Evolutionary conservation across 2,113 vertebrate species (phyloP).

Genomic region (Protobothrops mucrosquamatus): DNA sequence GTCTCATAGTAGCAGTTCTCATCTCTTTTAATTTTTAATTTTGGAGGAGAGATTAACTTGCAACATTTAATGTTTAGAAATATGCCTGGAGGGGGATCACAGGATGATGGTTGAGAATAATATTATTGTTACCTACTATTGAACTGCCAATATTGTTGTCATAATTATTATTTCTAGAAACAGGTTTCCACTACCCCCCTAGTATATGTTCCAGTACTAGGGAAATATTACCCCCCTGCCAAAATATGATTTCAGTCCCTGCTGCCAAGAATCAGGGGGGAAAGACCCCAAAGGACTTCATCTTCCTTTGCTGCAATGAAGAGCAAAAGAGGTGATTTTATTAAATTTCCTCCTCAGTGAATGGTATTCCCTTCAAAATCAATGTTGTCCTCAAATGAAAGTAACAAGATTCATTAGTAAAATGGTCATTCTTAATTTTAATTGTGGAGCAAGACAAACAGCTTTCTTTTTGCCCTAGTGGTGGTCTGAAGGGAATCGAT

Average conservation of each 20-base stretch:
- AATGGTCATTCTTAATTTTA: background rate
- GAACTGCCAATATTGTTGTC: background rate
- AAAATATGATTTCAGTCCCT: background rate
- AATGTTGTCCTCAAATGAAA: background rate
- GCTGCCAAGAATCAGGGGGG: background rate
- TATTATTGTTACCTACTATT: background rate
- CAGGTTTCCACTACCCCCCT: background rate
- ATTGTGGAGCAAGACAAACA: background rate
- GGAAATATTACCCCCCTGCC: background rate
- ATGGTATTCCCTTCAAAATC: background rate
- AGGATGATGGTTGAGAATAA: background rate
- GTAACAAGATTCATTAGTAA: background rate
- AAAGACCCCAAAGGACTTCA: background rate
- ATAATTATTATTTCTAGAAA: background rate
- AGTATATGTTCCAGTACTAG: background rate
- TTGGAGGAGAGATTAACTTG: background rate
- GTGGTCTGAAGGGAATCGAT: background rate
- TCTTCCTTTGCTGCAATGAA: background rate
- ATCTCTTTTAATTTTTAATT: background rate
- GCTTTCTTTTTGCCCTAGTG: background rate
- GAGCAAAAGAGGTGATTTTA: background rate
- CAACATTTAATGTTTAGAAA: background rate
- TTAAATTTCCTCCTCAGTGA: background rate
- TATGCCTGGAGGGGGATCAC: background rate
- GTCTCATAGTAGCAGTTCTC: background rate